phyloP scores from a whole-genome alignment of 2,888 invertebrate genomes.

The Parapristionchus giblindavisi region DNA sequence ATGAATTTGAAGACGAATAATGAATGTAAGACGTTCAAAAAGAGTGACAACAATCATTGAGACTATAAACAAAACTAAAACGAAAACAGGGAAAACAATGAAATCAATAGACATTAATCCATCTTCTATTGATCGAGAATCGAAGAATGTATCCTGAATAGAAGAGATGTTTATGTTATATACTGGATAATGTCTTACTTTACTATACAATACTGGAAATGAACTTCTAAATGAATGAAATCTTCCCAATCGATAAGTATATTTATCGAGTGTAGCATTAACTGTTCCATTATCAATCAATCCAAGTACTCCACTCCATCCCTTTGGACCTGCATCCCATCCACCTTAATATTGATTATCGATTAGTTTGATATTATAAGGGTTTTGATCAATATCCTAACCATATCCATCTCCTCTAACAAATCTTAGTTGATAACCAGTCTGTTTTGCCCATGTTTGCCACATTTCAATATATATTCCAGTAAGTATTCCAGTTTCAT shows the following conservation, averaged over 20 bases:
- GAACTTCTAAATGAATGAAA: slow-evolving; percentile 15
- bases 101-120: slow-evolving; percentile 34
- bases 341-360: slow-evolving; percentile 9
- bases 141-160: slow-evolving; percentile 38
- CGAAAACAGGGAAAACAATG: slow-evolving; percentile 23
- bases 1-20: slow-evolving; percentile 2
- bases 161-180: neutral
- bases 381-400: neutral
- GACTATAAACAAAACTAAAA: slow-evolving; percentile 25
- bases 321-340: slow-evolving; percentile 27
- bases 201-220: slow-evolving; percentile 34
- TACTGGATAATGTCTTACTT: neutral
- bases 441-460: slow-evolving; percentile 20
- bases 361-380: neutral
- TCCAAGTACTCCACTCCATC: slow-evolving; percentile 36
- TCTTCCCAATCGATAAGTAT: slow-evolving; percentile 14
- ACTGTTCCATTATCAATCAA: slow-evolving; percentile 27
- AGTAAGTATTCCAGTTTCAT: neutral
- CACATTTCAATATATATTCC: slow-evolving; percentile 38
- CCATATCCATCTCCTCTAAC: slow-evolving; percentile 36
- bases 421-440: slow-evolving; percentile 22
- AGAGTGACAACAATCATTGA: slow-evolving; percentile 24
- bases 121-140: slow-evolving; percentile 21
- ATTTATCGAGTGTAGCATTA: slow-evolving; percentile 36
- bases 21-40: slow-evolving; percentile 16